Conservation (phyloP, 2,888 invertebrate genomes). For the Agrochola lychnidis region DNA sequence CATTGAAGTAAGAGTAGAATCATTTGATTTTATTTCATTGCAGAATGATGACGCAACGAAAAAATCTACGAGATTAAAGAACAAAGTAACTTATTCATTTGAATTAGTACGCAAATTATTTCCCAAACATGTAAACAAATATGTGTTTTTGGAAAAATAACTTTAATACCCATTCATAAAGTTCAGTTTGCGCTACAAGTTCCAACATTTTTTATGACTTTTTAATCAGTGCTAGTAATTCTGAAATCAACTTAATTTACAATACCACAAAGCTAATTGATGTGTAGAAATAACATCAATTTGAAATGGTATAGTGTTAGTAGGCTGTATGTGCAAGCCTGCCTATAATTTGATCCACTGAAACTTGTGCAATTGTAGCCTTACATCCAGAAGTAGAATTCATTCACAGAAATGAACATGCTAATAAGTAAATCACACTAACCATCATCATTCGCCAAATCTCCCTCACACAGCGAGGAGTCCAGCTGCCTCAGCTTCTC, state of each 20-base stretch:
- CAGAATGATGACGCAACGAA: not conserved
- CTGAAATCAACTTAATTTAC: not conserved
- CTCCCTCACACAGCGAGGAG: slow-evolving; percentile 84
- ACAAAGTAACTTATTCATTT: not conserved
- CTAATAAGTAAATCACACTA: slow-evolving; percentile 30
- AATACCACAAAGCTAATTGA: not conserved
- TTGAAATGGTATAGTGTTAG: not conserved
- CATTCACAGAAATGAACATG: not conserved
- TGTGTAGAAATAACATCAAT: too few relatives aligned
- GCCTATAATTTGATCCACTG: not conserved
- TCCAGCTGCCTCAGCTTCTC: slow-evolving; percentile 83
- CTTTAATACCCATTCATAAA: too few relatives aligned
- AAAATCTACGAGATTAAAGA: not conserved
- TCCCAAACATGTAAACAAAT: not conserved
- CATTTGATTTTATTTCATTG: not conserved
- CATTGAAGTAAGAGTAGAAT: not conserved
- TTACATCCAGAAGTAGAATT: not conserved
- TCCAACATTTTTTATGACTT: not conserved
- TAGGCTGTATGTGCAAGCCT: not conserved
- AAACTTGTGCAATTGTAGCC: not conserved
- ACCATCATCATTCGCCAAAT: slow-evolving; percentile 86
- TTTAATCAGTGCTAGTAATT: not conserved
- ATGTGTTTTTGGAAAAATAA: not conserved
- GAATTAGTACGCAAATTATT: too few relatives aligned
- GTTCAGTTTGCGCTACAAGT: not conserved